Conservation (phyloP, 2,888 invertebrate genomes). For the Alloplasta piceator region DNA sequence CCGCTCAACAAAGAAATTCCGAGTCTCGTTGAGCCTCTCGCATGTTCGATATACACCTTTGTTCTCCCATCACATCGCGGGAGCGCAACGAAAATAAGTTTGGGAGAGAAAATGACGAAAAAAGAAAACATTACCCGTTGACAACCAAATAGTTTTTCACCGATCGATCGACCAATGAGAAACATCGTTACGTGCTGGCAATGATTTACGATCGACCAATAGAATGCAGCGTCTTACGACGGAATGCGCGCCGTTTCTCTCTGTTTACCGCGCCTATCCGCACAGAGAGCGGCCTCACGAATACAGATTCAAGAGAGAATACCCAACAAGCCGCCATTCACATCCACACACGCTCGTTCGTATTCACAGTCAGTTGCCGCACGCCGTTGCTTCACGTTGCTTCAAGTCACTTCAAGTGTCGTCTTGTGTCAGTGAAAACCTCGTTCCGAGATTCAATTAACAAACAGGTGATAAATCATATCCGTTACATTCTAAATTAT, state of each 20-base stretch:
- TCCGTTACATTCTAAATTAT: slow-evolving; percentile 12
- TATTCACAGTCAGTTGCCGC: slow-evolving; percentile 60
- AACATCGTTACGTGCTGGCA: slow-evolving; percentile 29
- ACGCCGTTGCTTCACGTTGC: slow-evolving; percentile 60
- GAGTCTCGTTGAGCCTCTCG: not conserved
- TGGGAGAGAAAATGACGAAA: slow-evolving; percentile 34
- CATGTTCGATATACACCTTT: not conserved
- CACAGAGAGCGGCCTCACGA: slow-evolving; percentile 47
- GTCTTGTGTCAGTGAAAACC: slow-evolving; percentile 56
- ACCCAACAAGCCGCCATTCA: slow-evolving; percentile 59
- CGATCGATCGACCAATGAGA: slow-evolving; percentile 58
- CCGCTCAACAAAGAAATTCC: no score
- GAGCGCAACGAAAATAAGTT: not conserved
- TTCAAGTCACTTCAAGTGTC: slow-evolving; percentile 49
- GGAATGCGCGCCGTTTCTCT: slow-evolving; percentile 9
- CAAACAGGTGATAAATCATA: slow-evolving; percentile 53
- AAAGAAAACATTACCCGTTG: slow-evolving; percentile 33
- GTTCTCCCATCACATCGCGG: not conserved
- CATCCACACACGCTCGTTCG: slow-evolving; percentile 34
- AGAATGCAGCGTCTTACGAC: slow-evolving; percentile 6
- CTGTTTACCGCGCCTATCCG: slow-evolving; percentile 48
- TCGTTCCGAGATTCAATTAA: slow-evolving; percentile 28
- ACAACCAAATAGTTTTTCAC: slow-evolving; percentile 48
- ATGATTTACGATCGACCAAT: slow-evolving; percentile 48
- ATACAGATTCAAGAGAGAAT: no score